A percentile compares a stretch with the other conserved stretches of the same genome.
These are phyloP conservation scores for Chironomus tentans DNA, from an alignment of 2,888 invertebrate genomes.

Conservation along the genomic window DNA sequence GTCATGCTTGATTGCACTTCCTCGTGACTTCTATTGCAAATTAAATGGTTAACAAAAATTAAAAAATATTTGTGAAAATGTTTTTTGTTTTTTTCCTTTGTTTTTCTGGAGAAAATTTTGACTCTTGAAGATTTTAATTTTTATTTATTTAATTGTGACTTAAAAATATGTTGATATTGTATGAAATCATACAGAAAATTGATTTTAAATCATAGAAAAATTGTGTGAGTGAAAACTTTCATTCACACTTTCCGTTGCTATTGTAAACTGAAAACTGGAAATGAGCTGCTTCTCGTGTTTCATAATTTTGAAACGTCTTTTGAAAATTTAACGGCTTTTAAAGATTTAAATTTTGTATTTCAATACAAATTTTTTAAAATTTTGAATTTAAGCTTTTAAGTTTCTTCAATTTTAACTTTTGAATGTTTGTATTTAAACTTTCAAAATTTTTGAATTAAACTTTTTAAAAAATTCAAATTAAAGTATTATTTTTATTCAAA, in stretches of 20 bases:
- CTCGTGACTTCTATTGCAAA: conserved; percentile 41
- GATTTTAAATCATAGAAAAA: background rate
- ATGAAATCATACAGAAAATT: background rate
- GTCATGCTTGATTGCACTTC: conserved; percentile 27
- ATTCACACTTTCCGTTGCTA: background rate
- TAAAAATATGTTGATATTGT: background rate
- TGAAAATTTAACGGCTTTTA: background rate
- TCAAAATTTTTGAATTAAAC: too few relatives aligned
- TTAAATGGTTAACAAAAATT: conserved; percentile 35
- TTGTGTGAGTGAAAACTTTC: background rate
- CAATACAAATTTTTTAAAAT: too few relatives aligned
- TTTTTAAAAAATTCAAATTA: too few relatives aligned
- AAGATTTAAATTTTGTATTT: background rate
- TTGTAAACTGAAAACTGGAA: conserved; percentile 7
- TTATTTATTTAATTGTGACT: conserved; percentile 35
- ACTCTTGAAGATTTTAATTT: background rate
- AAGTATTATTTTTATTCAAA: too few relatives aligned
- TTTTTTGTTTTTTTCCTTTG: conserved; percentile 26
- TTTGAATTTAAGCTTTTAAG: too few relatives aligned
- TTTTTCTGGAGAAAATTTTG: conserved; percentile 21
- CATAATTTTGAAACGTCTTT: background rate
- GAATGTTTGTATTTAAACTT: too few relatives aligned
- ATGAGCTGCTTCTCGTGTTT: background rate
- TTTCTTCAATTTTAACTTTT: too few relatives aligned
- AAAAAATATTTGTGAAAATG: conserved; percentile 21